These are phyloP conservation scores for Elaphurus davidianus DNA, from an alignment of 2,113 vertebrate species.

Conservation along the genomic window DNA sequence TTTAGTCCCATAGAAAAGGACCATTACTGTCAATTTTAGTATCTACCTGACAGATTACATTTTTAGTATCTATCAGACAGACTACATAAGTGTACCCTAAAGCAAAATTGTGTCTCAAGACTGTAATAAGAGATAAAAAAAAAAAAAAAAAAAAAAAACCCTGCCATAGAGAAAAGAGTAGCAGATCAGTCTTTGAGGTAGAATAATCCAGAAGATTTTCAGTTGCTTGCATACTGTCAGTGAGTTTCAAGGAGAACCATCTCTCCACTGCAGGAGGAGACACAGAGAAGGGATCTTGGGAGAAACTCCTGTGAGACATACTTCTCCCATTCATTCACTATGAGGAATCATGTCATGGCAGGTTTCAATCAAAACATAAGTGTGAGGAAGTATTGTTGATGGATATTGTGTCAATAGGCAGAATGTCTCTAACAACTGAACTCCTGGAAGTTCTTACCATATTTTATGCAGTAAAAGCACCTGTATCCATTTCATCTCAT, in stretches of 20 bases:
- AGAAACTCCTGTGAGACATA: background rate
- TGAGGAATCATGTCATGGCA: background rate
- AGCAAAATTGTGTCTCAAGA: background rate
- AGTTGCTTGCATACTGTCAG: background rate
- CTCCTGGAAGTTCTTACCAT: background rate
- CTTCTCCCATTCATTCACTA: background rate
- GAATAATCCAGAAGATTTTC: background rate
- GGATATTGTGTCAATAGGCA: background rate
- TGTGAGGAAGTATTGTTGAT: background rate
- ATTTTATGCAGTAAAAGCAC: background rate
- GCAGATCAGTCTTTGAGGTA: background rate
- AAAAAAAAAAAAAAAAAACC: background rate
- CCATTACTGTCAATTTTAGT: background rate
- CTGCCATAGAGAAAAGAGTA: background rate
- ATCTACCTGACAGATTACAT: background rate
- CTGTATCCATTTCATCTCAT: background rate
- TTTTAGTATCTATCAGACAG: background rate
- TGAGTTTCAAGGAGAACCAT: background rate
- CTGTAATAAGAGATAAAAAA: background rate
- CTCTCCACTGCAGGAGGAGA: background rate
- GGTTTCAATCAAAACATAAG: background rate
- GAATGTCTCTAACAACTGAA: background rate
- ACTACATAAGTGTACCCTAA: background rate
- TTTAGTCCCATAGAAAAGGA: background rate
- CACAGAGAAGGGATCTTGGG: background rate